Base-by-base conservation (phyloP, 2,797 vertebrate species). In the Takifugu ocellatus region DNA sequence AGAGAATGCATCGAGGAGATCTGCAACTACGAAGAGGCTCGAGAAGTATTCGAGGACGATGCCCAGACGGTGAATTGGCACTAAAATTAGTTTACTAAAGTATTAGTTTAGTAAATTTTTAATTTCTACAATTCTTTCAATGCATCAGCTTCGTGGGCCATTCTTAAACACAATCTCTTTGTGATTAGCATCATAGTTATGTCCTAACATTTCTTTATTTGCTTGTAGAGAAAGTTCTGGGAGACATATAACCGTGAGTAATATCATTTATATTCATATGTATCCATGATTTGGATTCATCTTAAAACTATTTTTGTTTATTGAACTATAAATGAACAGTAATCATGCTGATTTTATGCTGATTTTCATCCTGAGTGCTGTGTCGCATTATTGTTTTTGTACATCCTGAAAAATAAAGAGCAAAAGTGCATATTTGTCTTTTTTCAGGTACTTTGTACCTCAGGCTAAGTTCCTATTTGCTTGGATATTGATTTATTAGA, bases 21-120 rank as follows among this genome's bases (percentile, higher is more conserved):
- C 29, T 95, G 94, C 14, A 64, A 87, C 80, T 93, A 91, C 8
- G 94, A 95, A 53, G 94, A 95, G 73, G 94, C 92, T 0, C 81
- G 91, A 0, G 94, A 95, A 25, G 87, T 84, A 5, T 95, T 94
- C 1, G 94, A 95, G 54, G 72, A 94, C 17, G 81, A 92, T 0
- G 21, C 15, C 1, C 5, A 0, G 56, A 93, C 93, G 66, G 93
- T 94, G 36, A 17, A 9, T 17, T 25, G 29, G 5, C 9, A 5
- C 8, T 9, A 10, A 15, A 12, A 17, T 33, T 39, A 21, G 21
- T 21, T n/a, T n/a, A n/a, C n/a, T n/a, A n/a, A 21, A 21, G 21
- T 21, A 21, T 21, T 21, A 21, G 21, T 21, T 21, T 21, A 21
- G 21, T 21, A 21, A 21, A 1, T 21, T 29, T 29, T 29, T 29